These are phyloP conservation scores for Itoplectis maculator DNA, from an alignment of 2,888 invertebrate genomes.

Conservation along the genomic window DNA sequence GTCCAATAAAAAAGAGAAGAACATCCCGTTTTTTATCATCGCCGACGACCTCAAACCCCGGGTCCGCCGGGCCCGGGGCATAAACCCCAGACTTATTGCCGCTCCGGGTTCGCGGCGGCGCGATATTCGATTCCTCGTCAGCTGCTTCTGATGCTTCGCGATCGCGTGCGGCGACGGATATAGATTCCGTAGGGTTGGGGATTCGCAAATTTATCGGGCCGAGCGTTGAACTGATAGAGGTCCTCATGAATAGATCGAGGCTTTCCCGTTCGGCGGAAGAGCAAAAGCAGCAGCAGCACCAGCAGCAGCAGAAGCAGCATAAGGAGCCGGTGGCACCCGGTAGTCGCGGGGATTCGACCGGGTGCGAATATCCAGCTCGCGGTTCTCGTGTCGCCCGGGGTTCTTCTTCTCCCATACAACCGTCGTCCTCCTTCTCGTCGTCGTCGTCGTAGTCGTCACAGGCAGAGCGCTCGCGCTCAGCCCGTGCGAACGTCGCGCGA, in stretches of 20 bases:
- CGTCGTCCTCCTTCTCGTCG: slow-evolving; percentile 38
- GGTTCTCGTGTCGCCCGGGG: slow-evolving; percentile 50
- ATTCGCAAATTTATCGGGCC: slow-evolving; percentile 65
- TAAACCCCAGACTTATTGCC: background rate
- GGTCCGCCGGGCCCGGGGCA: too few species aligned
- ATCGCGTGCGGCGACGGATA: slow-evolving; percentile 23
- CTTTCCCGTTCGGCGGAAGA: slow-evolving; percentile 72
- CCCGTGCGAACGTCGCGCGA: slow-evolving; percentile 17
- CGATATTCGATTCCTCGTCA: slow-evolving; percentile 28
- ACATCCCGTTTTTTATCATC: too few species aligned
- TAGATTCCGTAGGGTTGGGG: slow-evolving; percentile 36
- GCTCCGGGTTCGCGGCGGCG: background rate
- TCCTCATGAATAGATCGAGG: slow-evolving; percentile 83
- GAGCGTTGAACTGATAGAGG: slow-evolving; percentile 73
- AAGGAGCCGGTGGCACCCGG: slow-evolving; percentile 23
- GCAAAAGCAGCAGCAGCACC: slow-evolving; percentile 16
- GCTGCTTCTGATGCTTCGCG: slow-evolving; percentile 2
- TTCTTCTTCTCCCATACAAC: slow-evolving; percentile 28
- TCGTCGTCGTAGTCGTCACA: slow-evolving; percentile 45
- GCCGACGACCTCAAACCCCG: too few species aligned
- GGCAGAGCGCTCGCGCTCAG: too few species aligned
- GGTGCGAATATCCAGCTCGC: slow-evolving; percentile 57
- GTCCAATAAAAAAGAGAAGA: too few species aligned
- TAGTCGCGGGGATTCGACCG: slow-evolving; percentile 40
- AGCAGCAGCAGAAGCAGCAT: slow-evolving; percentile 7